phyloP scores from a whole-genome alignment of 2,113 vertebrate genomes.

The Pangasianodon hypophthalmus region DNA sequence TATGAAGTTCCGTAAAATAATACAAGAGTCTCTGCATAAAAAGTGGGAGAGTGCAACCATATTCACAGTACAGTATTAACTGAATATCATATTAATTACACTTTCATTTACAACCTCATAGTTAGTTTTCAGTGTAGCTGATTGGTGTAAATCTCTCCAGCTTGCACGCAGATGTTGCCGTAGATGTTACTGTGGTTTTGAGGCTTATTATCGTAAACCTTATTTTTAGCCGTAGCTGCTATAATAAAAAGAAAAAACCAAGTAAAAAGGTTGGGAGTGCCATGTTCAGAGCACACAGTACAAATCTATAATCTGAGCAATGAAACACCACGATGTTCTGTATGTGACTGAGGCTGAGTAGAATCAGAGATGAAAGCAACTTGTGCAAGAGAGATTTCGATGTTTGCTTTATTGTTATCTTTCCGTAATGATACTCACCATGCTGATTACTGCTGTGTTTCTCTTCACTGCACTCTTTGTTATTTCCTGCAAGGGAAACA shows the following conservation, averaged over 20 bases:
- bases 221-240: not conserved
- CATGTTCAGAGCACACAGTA: not conserved
- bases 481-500: constrained; percentile 11
- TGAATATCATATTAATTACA: not conserved
- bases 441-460: not conserved
- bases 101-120: not conserved
- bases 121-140: constrained; percentile 1
- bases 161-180: not conserved
- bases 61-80: not conserved
- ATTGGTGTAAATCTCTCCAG: constrained; percentile 15
- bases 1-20: not conserved
- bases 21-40: not conserved
- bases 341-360: not conserved
- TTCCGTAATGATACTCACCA: not conserved
- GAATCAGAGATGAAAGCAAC: not conserved
- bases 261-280: not conserved
- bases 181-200: constrained; percentile 27
- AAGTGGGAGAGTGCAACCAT: not conserved
- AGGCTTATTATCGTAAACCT: not conserved
- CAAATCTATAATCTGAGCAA: not conserved
- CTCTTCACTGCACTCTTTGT: not conserved
- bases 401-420: not conserved
- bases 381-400: not conserved
- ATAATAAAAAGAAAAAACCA: not conserved
- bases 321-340: not conserved